phyloP scores from a whole-genome alignment of 2,888 invertebrate species.

The Aspidiotus rigidus region DNA sequence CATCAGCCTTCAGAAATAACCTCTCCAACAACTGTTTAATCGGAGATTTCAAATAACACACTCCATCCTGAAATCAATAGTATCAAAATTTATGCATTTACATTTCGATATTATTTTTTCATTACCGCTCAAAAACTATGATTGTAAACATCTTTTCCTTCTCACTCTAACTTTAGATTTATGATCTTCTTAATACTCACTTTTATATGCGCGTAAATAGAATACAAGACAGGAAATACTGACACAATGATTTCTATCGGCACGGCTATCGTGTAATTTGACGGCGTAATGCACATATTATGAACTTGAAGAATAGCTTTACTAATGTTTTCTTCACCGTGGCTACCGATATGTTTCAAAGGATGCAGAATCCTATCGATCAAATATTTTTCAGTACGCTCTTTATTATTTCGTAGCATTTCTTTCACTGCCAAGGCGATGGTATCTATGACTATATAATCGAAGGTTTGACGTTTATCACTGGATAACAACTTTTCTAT shows the following conservation, averaged over 20 bases:
- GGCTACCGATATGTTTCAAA: constrained; percentile 43
- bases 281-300: constrained; percentile 42
- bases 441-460: constrained; percentile 1
- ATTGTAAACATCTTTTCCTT: too few relatives aligned
- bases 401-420: constrained; percentile 1
- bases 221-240: constrained; percentile 37
- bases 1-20: constrained; percentile 8
- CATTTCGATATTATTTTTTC: too few relatives aligned
- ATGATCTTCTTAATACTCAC: not conserved
- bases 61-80: constrained; percentile 35
- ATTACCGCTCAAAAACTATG: too few relatives aligned
- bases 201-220: constrained; percentile 37
- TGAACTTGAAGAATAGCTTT: constrained; percentile 42
- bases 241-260: constrained; percentile 40
- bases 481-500: constrained; percentile 19
- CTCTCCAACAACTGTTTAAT: constrained; percentile 35
- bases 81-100: not conserved
- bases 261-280: constrained; percentile 42
- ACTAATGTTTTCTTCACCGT: constrained; percentile 41
- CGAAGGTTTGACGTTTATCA: constrained; percentile 41
- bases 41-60: constrained; percentile 37
- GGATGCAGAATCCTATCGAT: constrained; percentile 48
- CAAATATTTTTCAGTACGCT: constrained; percentile 39
- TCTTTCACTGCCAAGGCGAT: constrained; percentile 12
- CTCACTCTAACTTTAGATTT: not conserved